phyloP scores from a whole-genome alignment of 64 coral and sea anemone species.

The Montipora sp. region DNA sequence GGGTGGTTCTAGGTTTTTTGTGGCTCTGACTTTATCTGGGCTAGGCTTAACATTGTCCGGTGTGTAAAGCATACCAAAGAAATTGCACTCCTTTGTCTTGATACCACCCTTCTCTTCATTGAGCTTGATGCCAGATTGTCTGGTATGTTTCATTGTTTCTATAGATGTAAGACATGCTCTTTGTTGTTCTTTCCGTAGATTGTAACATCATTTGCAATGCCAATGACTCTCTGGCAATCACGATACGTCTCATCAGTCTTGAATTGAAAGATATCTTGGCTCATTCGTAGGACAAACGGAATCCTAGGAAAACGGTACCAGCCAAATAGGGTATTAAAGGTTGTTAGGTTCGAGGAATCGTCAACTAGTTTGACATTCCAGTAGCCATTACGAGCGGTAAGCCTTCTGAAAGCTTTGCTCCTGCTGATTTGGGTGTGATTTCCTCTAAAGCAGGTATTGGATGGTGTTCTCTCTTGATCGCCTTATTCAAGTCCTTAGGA shows the following conservation, averaged over 20 bases:
- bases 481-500: constrained; percentile 24
- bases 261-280: constrained; percentile 65
- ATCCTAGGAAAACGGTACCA: constrained; percentile 61
- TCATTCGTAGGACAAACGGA: constrained; percentile 57
- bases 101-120: constrained; percentile 64
- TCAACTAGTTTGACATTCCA: constrained; percentile 18
- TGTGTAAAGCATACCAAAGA: not conserved
- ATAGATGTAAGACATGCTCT: constrained; percentile 46
- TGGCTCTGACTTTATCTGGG: no score
- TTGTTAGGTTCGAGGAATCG: not conserved
- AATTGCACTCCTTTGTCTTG: constrained; percentile 63
- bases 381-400: constrained; percentile 50
- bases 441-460: not conserved
- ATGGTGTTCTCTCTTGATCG: constrained; percentile 16
- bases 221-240: constrained; percentile 43
- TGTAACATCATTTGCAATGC: not conserved
- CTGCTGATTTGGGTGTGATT: no score
- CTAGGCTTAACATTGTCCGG: no score
- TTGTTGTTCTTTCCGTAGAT: constrained; percentile 57
- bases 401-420: not conserved
- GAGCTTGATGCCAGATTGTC: constrained; percentile 35
- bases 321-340: not conserved
- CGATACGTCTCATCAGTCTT: constrained; percentile 45
- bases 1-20: no score
- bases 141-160: constrained; percentile 48